phyloP scores from a whole-genome alignment of 2,113 vertebrate genomes.

The Zapornia atra region DNA sequence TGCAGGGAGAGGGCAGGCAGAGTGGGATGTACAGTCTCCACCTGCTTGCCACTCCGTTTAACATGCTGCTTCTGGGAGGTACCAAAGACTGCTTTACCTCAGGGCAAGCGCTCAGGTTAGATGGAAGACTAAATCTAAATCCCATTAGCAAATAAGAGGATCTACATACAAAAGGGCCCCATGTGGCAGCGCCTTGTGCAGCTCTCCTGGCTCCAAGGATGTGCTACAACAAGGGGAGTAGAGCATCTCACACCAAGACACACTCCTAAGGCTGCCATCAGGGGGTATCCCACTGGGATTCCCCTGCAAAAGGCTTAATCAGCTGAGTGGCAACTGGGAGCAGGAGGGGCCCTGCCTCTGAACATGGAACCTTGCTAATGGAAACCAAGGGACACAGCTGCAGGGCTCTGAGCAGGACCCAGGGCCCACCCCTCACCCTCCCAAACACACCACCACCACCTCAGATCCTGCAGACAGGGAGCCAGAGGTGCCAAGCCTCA shows the following conservation, averaged over 20 bases:
- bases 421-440: not conserved
- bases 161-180: not conserved
- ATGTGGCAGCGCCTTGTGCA: fast-evolving
- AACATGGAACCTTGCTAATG: not conserved
- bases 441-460: not conserved
- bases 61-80: not conserved
- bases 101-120: not conserved
- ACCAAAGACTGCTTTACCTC: not conserved
- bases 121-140: not conserved
- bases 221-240: not conserved
- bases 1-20: not conserved
- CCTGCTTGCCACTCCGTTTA: not conserved
- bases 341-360: not conserved
- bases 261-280: not conserved
- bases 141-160: not conserved
- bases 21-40: not conserved
- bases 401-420: not conserved
- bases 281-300: not conserved
- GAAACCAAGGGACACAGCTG: not conserved
- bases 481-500: not conserved
- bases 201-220: not conserved
- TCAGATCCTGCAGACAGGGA: not conserved
- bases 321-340: not conserved
- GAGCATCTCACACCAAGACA: not conserved
- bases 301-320: fast-evolving